Conservation (phyloP, 2,797 vertebrate genomes). For the Poecilia gillii region DNA sequence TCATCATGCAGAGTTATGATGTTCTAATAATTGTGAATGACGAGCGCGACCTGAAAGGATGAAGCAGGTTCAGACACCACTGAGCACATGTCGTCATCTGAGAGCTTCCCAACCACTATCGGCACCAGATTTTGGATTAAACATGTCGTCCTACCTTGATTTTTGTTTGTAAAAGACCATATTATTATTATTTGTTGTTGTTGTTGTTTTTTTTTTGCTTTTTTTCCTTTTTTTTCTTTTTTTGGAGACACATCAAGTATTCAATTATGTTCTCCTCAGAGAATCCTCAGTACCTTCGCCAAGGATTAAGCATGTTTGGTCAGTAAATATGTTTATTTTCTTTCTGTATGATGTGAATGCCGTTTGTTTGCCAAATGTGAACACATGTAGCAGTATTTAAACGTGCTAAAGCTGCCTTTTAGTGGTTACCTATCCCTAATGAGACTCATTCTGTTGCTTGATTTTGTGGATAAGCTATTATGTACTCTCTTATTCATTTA, state of each 20-base stretch:
- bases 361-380: not conserved
- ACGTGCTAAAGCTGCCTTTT: not conserved
- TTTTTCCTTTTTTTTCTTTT: slow-evolving; percentile 43
- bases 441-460: not conserved
- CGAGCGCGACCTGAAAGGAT: slow-evolving; percentile 64
- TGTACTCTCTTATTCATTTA: slow-evolving; percentile 22
- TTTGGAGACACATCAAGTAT: slow-evolving; percentile 56
- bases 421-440: not conserved
- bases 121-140: slow-evolving; percentile 62
- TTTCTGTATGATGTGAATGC: not conserved
- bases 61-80: slow-evolving; percentile 56
- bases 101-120: slow-evolving; percentile 62
- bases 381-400: not conserved
- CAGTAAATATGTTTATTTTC: slow-evolving; percentile 59
- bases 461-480: not conserved
- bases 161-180: slow-evolving; percentile 56
- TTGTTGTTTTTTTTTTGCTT: no score
- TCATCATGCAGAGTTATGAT: slow-evolving; percentile 35
- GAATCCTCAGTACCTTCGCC: slow-evolving; percentile 84
- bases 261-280: slow-evolving; percentile 85
- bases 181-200: slow-evolving; percentile 32
- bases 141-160: slow-evolving; percentile 53
- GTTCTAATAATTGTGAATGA: slow-evolving; percentile 57
- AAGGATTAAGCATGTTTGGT: slow-evolving; percentile 89
- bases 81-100: slow-evolving; percentile 63